Conservation (phyloP, 1,140 invertebrate genomes). For the Ditylenchus dipsaci region DNA sequence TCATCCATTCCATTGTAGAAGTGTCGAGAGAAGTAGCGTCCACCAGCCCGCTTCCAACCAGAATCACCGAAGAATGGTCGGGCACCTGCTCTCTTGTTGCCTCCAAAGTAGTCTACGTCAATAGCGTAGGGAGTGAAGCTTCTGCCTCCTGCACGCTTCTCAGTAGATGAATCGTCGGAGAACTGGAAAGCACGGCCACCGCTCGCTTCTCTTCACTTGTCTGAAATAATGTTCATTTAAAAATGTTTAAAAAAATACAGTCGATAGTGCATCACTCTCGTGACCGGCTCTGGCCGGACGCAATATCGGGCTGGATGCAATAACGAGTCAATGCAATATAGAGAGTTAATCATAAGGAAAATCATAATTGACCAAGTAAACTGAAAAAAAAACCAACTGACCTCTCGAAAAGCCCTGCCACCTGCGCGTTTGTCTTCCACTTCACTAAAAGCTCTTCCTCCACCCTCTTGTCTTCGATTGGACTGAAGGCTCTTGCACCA, state of each 20-base stretch:
- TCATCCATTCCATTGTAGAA: not conserved
- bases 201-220: constrained; percentile 7
- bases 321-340: no score
- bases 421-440: constrained; percentile 25
- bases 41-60: not conserved
- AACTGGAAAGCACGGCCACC: constrained; percentile 4
- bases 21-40: constrained; percentile 3
- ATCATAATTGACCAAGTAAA: no score
- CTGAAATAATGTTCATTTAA: no score
- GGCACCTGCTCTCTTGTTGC: not conserved
- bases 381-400: no score
- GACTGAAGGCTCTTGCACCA: constrained; percentile 9
- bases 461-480: no score
- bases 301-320: no score
- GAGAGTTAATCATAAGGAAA: no score
- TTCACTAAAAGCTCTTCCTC: no score
- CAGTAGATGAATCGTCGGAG: not conserved
- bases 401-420: constrained; percentile 11
- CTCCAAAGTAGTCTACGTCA: not conserved
- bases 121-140: not conserved
- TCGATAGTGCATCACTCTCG: no score
- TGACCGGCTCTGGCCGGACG: no score
- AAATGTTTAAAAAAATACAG: no score
- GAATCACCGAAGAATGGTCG: not conserved
- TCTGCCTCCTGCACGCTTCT: not conserved